phyloP scores from a whole-genome alignment of 2,113 vertebrate genomes.

The Anguilla rostrata region DNA sequence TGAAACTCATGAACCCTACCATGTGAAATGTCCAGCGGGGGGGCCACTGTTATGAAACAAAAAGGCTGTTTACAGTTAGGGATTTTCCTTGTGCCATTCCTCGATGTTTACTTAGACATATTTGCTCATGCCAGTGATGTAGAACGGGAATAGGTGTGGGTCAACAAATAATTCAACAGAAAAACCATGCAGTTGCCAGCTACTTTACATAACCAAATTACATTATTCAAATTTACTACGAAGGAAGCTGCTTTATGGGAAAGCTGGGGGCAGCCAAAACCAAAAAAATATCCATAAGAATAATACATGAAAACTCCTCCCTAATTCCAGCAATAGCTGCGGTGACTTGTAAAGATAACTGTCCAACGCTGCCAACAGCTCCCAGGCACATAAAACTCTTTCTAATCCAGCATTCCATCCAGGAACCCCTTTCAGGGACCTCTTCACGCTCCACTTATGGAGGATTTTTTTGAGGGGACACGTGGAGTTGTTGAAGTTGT shows the following conservation, averaged over 20 bases:
- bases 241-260: too few species aligned
- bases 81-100: not conserved
- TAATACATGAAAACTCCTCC: too few species aligned
- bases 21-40: not conserved
- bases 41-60: not conserved
- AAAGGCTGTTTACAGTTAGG: not conserved
- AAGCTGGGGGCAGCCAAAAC: too few species aligned
- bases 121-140: not conserved
- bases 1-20: not conserved
- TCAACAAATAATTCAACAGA: not conserved
- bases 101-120: not conserved
- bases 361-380: not conserved
- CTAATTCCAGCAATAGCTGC: not conserved
- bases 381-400: not conserved
- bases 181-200: not conserved
- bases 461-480: slow-evolving; percentile 15
- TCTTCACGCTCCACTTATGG: not conserved
- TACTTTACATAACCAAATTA: too few species aligned
- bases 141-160: not conserved
- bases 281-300: too few species aligned
- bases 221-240: too few species aligned
- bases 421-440: not conserved
- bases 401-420: slow-evolving; percentile 1
- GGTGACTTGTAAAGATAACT: not conserved
- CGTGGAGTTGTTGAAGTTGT: slow-evolving; percentile 24